phyloP scores from a whole-genome alignment of 2,888 invertebrate genomes.

The Leucoma salicis region DNA sequence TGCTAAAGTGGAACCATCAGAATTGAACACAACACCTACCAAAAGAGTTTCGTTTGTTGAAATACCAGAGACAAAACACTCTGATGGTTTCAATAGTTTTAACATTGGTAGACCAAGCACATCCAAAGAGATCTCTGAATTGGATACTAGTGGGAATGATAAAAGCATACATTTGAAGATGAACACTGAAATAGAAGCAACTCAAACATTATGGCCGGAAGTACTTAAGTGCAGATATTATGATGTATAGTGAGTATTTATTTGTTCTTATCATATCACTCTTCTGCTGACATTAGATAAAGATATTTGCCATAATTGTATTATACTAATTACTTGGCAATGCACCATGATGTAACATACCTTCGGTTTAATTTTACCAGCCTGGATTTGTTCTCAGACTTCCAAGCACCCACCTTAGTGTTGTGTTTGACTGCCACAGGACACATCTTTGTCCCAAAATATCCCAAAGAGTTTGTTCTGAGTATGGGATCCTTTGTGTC shows the following conservation, averaged over 20 bases:
- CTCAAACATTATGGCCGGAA: conserved; percentile 81
- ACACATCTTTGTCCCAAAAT: too few relatives aligned
- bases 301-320: too few relatives aligned
- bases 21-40: conserved; percentile 60
- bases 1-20: conserved; percentile 45
- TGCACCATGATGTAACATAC: too few relatives aligned
- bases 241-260: conserved; percentile 86
- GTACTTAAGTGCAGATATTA: conserved; percentile 84
- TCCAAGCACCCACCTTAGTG: too few relatives aligned
- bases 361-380: too few relatives aligned
- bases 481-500: too few relatives aligned
- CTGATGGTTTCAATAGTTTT: conserved; percentile 20
- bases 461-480: too few relatives aligned
- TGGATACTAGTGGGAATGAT: conserved; percentile 55
- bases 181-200: conserved; percentile 60
- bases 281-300: too few relatives aligned
- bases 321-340: too few relatives aligned
- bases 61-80: conserved; percentile 47
- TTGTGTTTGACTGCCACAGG: too few relatives aligned
- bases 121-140: conserved; percentile 39
- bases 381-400: too few relatives aligned
- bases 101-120: conserved; percentile 19
- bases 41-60: conserved; percentile 68
- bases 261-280: too few relatives aligned
- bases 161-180: conserved; percentile 58